Conservation (phyloP, 2,797 vertebrate genomes). For the Esox lucius region DNA sequence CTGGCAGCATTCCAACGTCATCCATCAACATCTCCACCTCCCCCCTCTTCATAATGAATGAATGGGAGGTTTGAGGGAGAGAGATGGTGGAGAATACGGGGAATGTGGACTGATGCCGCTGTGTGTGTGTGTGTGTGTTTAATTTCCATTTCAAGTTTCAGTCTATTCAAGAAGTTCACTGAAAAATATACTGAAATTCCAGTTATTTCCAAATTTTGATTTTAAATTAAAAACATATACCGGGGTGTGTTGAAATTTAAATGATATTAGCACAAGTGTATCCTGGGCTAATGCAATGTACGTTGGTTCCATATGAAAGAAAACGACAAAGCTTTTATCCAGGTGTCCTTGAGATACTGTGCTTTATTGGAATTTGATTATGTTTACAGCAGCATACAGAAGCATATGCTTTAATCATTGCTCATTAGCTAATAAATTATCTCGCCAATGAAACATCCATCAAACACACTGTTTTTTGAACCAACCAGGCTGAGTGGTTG, state of each 20-base stretch:
- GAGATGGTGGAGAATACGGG: background rate
- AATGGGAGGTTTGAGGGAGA: background rate
- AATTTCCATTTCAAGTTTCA: background rate
- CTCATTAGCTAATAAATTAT: slow-evolving; percentile 68
- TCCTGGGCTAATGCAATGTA: background rate
- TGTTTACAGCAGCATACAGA: slow-evolving; percentile 45
- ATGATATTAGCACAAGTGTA: background rate
- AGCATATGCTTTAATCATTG: slow-evolving; percentile 49
- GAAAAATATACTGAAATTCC: background rate
- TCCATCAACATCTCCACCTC: background rate
- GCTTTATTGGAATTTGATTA: slow-evolving; percentile 45
- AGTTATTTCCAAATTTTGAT: background rate
- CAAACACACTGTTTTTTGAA: slow-evolving; percentile 48
- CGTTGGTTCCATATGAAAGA: background rate
- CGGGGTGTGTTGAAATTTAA: background rate
- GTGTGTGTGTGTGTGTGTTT: too few relatives aligned
- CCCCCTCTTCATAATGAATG: background rate
- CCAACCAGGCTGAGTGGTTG: slow-evolving; percentile 32
- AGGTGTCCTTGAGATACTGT: slow-evolving; percentile 38
- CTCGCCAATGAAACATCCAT: slow-evolving; percentile 55
- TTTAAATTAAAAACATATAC: background rate
- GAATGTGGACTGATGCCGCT: background rate
- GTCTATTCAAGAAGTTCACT: background rate
- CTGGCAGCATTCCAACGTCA: background rate
- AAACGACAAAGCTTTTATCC: slow-evolving; percentile 6